Evolutionary conservation across 2,888 invertebrate genomes (phyloP), one percentile per base, ranked within the genome.

Genomic region (Periphyllus acericola): DNA sequence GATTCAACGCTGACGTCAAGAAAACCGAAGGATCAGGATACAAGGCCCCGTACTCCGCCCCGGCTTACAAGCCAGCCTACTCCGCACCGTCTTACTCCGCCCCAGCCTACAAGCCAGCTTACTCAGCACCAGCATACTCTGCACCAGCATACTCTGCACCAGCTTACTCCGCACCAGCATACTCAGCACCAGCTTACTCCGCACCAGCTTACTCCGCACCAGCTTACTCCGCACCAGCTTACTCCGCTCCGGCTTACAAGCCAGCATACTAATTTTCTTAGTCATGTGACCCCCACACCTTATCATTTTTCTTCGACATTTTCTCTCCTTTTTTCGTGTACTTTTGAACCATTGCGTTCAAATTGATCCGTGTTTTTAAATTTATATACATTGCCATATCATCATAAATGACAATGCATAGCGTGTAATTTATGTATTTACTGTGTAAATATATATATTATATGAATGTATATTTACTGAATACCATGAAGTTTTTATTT

Each of bases 41-140:
- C 74, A 83, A 72, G 52, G 25, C 21, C 29, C 87, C 1, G 74
- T 89, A 89, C 89, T 32, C 52, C 21, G 40, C 11, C 80, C 36
- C 40, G 9, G 46, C 76, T 17, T 82, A 82, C 81, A 81, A 74
- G 32, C 60, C 81, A 34, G 29, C 71, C 17, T 76, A 81, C 85
- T 75, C 85, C 29, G 79, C 78, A 9, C 88, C 89, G 21, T 29
- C 66, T 32, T 76, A 84, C 60, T 76, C 75, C 0, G 80, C 87
- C 19, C 74, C 91, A 90, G 66, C 81, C 32, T 81, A 81, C 81
- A 66, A 66, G 21, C 80, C 85, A 4, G 6, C 76, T 19, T 76
- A 75, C 60, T 52, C 55, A 17, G 46, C 78, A 66, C 78, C 71
- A 36, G 46, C 40, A 9, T 72, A 55, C 71, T 36, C 71, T 32